Conservation (phyloP, 2,113 vertebrate species). For the Saiga tatarica region DNA sequence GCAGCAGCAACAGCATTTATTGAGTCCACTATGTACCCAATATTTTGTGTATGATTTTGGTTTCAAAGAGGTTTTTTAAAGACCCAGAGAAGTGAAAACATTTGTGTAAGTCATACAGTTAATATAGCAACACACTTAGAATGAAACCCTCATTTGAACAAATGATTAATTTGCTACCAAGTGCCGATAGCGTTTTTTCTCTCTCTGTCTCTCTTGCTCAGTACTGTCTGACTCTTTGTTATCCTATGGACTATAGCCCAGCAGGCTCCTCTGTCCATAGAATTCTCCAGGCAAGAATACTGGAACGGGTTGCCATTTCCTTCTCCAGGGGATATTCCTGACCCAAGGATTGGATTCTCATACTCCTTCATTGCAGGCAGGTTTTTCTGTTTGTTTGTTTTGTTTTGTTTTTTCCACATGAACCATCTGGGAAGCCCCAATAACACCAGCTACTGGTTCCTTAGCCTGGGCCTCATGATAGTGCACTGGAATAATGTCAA, state of each 20-base stretch:
- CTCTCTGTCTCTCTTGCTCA: background rate
- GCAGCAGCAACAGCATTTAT: background rate
- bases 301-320: background rate
- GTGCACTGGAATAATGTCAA: background rate
- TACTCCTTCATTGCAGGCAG: background rate
- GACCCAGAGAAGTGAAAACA: background rate
- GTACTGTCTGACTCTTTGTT: background rate
- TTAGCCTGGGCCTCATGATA: background rate
- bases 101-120: background rate
- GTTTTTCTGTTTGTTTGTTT: background rate
- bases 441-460: background rate
- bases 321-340: background rate
- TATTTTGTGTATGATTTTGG: background rate
- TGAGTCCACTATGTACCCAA: background rate
- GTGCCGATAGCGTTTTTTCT: background rate
- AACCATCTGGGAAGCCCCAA: background rate
- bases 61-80: background rate
- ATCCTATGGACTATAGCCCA: background rate
- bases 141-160: background rate
- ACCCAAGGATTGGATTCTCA: background rate
- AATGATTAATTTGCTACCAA: background rate
- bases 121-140: background rate
- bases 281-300: background rate
- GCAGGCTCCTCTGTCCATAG: background rate
- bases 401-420: background rate